Percentiles rank a stretch among this genome's conserved stretches.
Conservation (phyloP, 2,113 vertebrate genomes). For the Lophius piscatorius region DNA sequence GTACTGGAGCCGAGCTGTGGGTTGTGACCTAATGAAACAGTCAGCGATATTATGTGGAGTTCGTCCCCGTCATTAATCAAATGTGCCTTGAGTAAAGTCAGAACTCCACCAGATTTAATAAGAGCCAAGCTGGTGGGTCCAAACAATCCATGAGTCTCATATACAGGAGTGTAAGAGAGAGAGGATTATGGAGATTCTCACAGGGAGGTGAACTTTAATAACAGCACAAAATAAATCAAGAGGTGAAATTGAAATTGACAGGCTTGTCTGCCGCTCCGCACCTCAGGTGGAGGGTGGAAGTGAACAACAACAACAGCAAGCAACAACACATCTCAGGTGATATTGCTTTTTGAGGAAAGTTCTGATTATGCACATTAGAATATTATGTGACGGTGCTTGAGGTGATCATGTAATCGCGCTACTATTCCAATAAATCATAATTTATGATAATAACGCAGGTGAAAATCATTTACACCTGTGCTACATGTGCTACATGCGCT, state of each 20-base stretch:
- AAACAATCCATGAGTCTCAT: slow-evolving; percentile 43
- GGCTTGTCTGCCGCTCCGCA: slow-evolving; percentile 53
- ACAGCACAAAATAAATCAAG: slow-evolving; percentile 74
- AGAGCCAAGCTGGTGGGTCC: slow-evolving; percentile 41
- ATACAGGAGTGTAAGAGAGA: slow-evolving; percentile 52
- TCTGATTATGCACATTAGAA: slow-evolving; percentile 65
- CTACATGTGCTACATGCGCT: slow-evolving; percentile 46
- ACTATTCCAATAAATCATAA: slow-evolving; percentile 64
- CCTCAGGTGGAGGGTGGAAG: slow-evolving; percentile 47
- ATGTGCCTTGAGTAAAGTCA: slow-evolving; percentile 73
- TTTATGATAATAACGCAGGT: slow-evolving; percentile 64
- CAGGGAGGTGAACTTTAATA: slow-evolving; percentile 72
- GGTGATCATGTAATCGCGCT: slow-evolving; percentile 59
- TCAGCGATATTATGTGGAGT: slow-evolving; percentile 51
- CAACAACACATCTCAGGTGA: slow-evolving; percentile 51
- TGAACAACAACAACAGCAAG: slow-evolving; percentile 62
- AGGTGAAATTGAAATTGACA: slow-evolving; percentile 69
- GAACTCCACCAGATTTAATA: slow-evolving; percentile 75
- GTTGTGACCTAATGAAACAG: slow-evolving; percentile 43
- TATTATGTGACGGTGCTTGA: slow-evolving; percentile 62
- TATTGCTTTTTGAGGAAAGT: slow-evolving; percentile 64
- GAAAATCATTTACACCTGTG: slow-evolving; percentile 52
- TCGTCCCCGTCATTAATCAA: slow-evolving; percentile 70
- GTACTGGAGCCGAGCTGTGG: slow-evolving; percentile 8
- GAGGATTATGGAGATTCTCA: slow-evolving; percentile 73